A percentile compares a stretch with the other conserved stretches of the same genome.
phyloP scores from a whole-genome alignment of 2,888 invertebrate genomes.

The Patella caerulea region DNA sequence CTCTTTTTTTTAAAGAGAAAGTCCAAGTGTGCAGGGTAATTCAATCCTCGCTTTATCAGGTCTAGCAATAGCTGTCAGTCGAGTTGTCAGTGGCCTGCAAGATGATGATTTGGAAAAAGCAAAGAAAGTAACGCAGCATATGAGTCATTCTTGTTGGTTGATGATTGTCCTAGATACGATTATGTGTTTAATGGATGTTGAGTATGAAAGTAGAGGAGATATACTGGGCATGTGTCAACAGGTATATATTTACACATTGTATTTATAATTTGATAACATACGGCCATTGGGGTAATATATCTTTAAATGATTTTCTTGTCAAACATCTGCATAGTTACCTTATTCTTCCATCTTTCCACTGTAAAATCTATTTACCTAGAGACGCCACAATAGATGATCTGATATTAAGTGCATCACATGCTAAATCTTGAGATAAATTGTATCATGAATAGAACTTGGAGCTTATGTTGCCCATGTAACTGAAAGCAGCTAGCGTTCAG shows the following conservation, averaged over 20 bases:
- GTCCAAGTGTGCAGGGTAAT: slow-evolving; percentile 63
- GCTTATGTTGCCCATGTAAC: too few relatives aligned
- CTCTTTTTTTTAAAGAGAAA: slow-evolving; percentile 46
- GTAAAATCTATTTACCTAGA: too few relatives aligned
- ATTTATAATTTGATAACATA: too few relatives aligned
- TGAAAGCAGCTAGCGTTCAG: too few relatives aligned
- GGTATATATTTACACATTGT: slow-evolving; percentile 40
- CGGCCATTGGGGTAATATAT: too few relatives aligned
- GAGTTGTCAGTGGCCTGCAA: slow-evolving; percentile 48
- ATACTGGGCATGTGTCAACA: slow-evolving; percentile 64
- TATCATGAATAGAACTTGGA: too few relatives aligned
- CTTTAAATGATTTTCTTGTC: too few relatives aligned
- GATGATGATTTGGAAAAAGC: slow-evolving; percentile 38
- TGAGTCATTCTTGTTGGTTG: slow-evolving; percentile 63
- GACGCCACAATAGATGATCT: too few relatives aligned
- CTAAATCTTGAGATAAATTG: too few relatives aligned
- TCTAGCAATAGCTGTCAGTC: slow-evolving; percentile 48
- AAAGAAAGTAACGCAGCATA: slow-evolving; percentile 51
- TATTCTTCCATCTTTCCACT: too few relatives aligned
- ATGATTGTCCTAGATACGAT: slow-evolving; percentile 58
- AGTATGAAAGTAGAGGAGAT: slow-evolving; percentile 51
- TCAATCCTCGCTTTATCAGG: slow-evolving; percentile 61
- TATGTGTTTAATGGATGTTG: slow-evolving; percentile 59
- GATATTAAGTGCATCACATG: too few relatives aligned
- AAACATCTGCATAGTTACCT: too few relatives aligned